These are phyloP conservation scores for Phoxinus dragarum DNA, from an alignment of 2,797 vertebrate species.

Conservation along the genomic window DNA sequence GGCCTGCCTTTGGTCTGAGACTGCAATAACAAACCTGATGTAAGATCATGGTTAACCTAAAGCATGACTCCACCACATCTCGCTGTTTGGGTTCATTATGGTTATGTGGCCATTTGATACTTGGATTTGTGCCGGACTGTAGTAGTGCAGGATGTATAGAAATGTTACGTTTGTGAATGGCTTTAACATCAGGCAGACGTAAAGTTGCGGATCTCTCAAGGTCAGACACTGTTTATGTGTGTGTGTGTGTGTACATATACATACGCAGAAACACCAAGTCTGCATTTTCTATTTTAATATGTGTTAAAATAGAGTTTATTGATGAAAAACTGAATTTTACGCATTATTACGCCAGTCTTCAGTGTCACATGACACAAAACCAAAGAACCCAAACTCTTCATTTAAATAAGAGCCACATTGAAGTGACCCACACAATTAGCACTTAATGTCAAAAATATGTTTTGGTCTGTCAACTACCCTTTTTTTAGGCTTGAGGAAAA, in stretches of 20 bases:
- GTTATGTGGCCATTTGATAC: conserved; percentile 67
- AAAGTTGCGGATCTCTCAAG: neutral
- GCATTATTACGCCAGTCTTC: neutral
- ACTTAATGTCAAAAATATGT: conserved; percentile 80
- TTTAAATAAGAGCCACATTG: conserved; percentile 81
- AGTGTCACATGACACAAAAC: neutral
- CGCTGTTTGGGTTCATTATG: conserved; percentile 70
- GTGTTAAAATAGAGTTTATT: neutral
- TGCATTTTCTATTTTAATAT: neutral
- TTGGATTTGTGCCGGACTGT: conserved; percentile 65
- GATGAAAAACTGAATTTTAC: neutral
- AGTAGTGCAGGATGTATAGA: conserved; percentile 56
- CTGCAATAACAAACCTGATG: conserved; percentile 72
- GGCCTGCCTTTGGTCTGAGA: conserved; percentile 69
- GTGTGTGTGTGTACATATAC: too few species aligned
- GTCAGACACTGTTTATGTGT: neutral
- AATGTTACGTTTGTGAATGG: neutral
- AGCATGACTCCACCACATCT: conserved; percentile 72
- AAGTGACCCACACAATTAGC: conserved; percentile 79
- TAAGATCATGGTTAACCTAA: conserved; percentile 81
- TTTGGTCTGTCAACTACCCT: conserved; percentile 80
- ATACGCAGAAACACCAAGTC: neutral
- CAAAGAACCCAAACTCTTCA: conserved; percentile 37
- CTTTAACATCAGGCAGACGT: neutral
- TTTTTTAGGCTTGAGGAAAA: conserved; percentile 79